Base-by-base conservation (phyloP, 2,888 invertebrate species). In the Masnerella sp. region DNA sequence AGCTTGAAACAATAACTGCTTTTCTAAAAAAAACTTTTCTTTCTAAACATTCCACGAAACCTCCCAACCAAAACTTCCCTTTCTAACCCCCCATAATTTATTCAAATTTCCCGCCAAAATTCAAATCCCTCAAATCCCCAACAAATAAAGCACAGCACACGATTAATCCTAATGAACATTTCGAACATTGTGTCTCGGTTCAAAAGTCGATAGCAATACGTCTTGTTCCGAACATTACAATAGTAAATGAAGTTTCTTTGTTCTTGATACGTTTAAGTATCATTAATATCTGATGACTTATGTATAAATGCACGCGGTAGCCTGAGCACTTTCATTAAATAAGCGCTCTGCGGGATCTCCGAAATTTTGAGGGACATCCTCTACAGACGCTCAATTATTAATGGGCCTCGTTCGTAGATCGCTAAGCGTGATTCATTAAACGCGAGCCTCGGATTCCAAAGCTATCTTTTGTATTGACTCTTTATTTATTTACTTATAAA, bases 301-400 rank as follows among this genome's bases (percentile, higher is more conserved):
- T 56, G 67, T 49, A 49, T 20, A 43, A 42, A 58, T 67, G 49
- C 75, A 68, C 71, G 74, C 75, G 49, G 67, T 74, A 71, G 71
- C 64, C 56, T 42, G 11, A 52, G 59, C 71, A 58, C 62, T 62
- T 64, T 72, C 62, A 56, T 65, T 52, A 65, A 76, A 76, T 69
- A 69, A 69, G 47, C 74, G 69, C 74, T 22, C 74, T 18, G 65
- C 74, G 69, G 69, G 74, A 65, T 47, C 64, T 59, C 58, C 65
- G 69, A 74, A 74, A 74, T 74, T 74, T 74, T 74, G 64, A 69
- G 65, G 54, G 64, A 74, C 74, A 69, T 47, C 68, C 69, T 30
- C 30, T 59, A 74, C 69, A 49, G 64, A 28, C 74, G 40, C 34
- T 40, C 43, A 68, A 65, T 61, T 74, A 74, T 74, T 74, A 74